These are phyloP conservation scores for Phyto melanocephala DNA, from an alignment of 2,888 invertebrate species.

Conservation along the genomic window DNA sequence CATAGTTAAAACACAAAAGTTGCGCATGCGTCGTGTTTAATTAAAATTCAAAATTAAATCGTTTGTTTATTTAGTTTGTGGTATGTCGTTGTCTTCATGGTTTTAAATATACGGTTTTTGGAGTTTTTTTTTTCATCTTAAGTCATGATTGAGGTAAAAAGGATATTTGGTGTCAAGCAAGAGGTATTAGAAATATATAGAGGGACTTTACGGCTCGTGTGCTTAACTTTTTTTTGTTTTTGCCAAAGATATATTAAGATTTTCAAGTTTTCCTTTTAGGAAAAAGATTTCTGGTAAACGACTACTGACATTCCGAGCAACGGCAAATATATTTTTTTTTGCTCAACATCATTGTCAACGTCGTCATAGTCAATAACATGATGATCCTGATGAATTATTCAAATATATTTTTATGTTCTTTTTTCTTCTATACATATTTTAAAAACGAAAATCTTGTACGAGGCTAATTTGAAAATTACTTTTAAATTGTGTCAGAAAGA, in stretches of 20 bases:
- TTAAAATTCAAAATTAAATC: slow-evolving; percentile 71
- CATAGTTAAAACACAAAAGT: slow-evolving; percentile 44
- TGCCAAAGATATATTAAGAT: neutral
- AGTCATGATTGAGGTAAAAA: slow-evolving; percentile 39
- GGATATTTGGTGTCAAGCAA: slow-evolving; percentile 18
- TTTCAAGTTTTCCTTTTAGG: neutral
- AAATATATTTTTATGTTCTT: neutral
- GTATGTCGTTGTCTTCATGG: slow-evolving; percentile 8
- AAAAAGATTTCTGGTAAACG: too few species aligned
- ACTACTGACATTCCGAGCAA: too few species aligned
- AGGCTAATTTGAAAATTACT: neutral
- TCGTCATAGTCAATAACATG: neutral
- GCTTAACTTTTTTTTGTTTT: neutral
- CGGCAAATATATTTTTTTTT: too few species aligned
- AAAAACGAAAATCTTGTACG: neutral
- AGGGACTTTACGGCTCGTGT: neutral
- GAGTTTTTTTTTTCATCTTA: neutral
- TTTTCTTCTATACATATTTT: neutral
- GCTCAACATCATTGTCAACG: slow-evolving; percentile 25
- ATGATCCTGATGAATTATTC: slow-evolving; percentile 58
- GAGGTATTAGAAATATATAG: neutral
- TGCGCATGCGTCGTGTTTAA: slow-evolving; percentile 74
- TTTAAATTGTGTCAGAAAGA: too few species aligned
- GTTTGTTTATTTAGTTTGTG: slow-evolving; percentile 56
- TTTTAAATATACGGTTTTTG: neutral